These are phyloP conservation scores for Cryptomyrus ogoouensis DNA, from an alignment of 2,113 vertebrate species.

Conservation along the genomic window DNA sequence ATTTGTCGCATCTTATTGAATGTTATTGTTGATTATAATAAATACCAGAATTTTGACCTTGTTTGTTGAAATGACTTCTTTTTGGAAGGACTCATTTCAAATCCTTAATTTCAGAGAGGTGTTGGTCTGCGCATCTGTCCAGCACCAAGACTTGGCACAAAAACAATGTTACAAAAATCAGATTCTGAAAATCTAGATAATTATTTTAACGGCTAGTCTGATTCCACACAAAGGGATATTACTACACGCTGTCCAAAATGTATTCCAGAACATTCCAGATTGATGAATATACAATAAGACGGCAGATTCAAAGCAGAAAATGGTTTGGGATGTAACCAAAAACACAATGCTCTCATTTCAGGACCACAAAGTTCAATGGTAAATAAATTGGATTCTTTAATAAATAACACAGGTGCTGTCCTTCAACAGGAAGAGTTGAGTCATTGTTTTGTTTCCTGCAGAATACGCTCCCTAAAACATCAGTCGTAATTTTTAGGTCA, in stretches of 20 bases:
- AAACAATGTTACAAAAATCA: neutral
- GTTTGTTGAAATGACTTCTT: neutral
- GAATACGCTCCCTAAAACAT: neutral
- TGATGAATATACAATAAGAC: neutral
- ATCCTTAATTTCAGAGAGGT: neutral
- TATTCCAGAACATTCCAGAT: constrained; percentile 1
- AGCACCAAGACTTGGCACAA: neutral
- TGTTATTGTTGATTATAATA: neutral
- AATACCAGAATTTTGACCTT: neutral
- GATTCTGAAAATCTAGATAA: neutral
- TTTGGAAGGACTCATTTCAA: neutral
- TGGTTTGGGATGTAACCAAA: neutral
- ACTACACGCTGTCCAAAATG: neutral
- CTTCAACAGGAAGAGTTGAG: neutral
- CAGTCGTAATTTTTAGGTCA: neutral
- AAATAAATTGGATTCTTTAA: neutral
- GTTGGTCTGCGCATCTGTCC: neutral
- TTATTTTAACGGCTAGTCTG: neutral
- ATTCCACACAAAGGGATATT: neutral
- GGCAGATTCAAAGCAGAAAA: neutral
- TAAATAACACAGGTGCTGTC: neutral
- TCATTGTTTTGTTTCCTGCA: neutral
- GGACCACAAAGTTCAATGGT: neutral
- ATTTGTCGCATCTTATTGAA: neutral
- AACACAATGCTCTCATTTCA: neutral